A percentile compares a stretch with the other conserved stretches of the same genome.
These are phyloP conservation scores for Pachycephala philippinensis DNA, from an alignment of 2,113 vertebrate species.

Conservation along the genomic window DNA sequence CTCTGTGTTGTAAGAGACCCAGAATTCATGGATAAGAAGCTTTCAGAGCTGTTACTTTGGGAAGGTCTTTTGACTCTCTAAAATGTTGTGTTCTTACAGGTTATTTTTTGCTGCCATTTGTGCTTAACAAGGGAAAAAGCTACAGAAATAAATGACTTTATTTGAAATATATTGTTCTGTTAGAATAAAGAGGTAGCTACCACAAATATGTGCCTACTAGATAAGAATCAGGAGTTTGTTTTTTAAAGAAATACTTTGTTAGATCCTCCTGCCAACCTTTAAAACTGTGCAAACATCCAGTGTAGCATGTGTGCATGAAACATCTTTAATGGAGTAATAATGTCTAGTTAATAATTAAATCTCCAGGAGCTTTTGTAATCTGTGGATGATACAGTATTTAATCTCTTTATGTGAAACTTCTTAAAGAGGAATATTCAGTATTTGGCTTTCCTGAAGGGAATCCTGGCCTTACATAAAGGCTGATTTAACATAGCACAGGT, in stretches of 20 bases:
- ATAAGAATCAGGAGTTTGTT: not conserved
- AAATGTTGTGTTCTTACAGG: not conserved
- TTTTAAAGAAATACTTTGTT: not conserved
- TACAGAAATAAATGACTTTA: not conserved
- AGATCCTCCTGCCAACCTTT: not conserved
- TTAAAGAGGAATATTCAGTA: not conserved
- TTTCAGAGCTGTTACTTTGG: not conserved
- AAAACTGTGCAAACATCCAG: not conserved
- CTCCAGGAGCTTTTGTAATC: not conserved
- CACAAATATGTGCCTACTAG: not conserved
- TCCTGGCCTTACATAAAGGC: not conserved
- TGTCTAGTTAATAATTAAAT: constrained; percentile 44
- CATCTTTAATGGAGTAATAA: constrained; percentile 9
- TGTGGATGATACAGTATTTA: not conserved
- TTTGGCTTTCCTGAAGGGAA: not conserved
- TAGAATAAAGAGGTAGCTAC: not conserved
- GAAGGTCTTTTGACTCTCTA: not conserved
- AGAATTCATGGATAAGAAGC: not conserved
- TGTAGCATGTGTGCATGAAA: not conserved
- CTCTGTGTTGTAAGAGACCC: not conserved
- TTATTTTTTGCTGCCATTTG: not conserved
- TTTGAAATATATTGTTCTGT: not conserved
- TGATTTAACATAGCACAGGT: not conserved
- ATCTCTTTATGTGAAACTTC: not conserved
- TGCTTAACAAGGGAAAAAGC: not conserved